phyloP scores from a whole-genome alignment of 2,113 vertebrate species.

The Neolamprologus sp. region DNA sequence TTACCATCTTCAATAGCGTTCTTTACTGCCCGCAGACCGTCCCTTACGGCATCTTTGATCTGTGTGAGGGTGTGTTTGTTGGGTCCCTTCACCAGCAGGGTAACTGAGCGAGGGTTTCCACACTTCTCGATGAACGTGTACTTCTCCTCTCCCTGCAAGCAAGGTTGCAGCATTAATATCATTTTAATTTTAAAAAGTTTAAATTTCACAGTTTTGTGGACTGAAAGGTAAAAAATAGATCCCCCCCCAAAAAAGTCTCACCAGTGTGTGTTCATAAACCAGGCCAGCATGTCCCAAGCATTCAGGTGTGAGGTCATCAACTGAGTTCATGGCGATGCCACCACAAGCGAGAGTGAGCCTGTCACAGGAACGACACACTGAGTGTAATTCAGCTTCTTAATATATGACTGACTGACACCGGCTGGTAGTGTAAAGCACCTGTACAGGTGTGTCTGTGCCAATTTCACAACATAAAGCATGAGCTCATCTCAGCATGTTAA shows the following conservation, averaged over 20 bases:
- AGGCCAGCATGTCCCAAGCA: constrained; percentile 89
- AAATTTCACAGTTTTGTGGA: neutral
- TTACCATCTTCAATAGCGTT: constrained; percentile 96
- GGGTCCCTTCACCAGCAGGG: constrained; percentile 88
- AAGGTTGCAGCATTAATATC: neutral
- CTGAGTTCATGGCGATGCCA: constrained; percentile 88
- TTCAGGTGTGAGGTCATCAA: constrained; percentile 87
- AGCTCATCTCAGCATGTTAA: neutral
- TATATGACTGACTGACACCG: neutral
- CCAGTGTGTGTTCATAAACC: constrained; percentile 91
- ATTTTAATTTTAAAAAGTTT: neutral
- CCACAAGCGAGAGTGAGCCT: constrained; percentile 91
- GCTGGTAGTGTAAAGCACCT: neutral
- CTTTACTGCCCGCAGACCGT: constrained; percentile 91
- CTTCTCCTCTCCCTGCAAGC: constrained; percentile 89
- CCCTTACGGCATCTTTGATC: constrained; percentile 93
- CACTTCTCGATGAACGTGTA: constrained; percentile 96
- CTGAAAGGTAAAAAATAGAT: neutral
- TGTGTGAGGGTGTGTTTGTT: constrained; percentile 95
- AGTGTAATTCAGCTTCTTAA: neutral
- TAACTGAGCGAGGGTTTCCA: constrained; percentile 90
- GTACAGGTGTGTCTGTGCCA: neutral
- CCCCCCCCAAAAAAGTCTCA: constrained; percentile 45
- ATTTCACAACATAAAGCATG: neutral
- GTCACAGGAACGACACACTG: neutral